Evolutionary conservation across 92 coral and sea anemone genomes (phyloP).

Genomic region (Paramuricea clavata): DNA sequence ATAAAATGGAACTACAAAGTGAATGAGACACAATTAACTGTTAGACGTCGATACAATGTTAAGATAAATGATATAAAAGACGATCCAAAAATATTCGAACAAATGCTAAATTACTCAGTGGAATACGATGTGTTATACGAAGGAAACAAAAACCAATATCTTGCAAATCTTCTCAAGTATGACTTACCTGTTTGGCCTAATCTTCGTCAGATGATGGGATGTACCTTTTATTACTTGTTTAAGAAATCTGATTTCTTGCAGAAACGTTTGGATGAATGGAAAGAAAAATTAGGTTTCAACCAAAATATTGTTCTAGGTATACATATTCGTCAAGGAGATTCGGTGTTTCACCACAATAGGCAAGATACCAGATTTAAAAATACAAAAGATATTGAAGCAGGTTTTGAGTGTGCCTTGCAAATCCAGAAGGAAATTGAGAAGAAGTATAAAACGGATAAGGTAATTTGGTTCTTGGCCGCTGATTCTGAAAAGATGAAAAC

Average conservation of each 20-base stretch:
- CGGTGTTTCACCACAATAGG: conserved; percentile 71
- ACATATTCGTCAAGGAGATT: conserved; percentile 87
- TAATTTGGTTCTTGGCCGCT: conserved; percentile 87
- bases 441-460: conserved; percentile 21
- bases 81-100: neutral
- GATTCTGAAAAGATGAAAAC: conserved; percentile 75
- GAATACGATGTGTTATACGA: neutral
- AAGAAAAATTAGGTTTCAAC: conserved; percentile 39
- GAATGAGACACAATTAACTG: neutral
- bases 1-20: conserved; percentile 88
- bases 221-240: conserved; percentile 89
- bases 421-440: conserved; percentile 61
- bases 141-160: neutral
- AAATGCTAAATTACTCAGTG: neutral
- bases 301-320: conserved; percentile 75
- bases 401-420: conserved; percentile 78
- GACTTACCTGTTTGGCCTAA: conserved; percentile 21
- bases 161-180: neutral
- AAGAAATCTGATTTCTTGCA: conserved; percentile 72
- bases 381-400: conserved; percentile 50
- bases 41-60: neutral
- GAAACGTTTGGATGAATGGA: conserved; percentile 56
- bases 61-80: neutral
- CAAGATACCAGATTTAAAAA: conserved; percentile 50
- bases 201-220: conserved; percentile 74